Evolutionary conservation across 1,140 invertebrate species (phyloP), one percentile per base, ranked within the genome.

Genomic region (Sminthurides bifidus): DNA sequence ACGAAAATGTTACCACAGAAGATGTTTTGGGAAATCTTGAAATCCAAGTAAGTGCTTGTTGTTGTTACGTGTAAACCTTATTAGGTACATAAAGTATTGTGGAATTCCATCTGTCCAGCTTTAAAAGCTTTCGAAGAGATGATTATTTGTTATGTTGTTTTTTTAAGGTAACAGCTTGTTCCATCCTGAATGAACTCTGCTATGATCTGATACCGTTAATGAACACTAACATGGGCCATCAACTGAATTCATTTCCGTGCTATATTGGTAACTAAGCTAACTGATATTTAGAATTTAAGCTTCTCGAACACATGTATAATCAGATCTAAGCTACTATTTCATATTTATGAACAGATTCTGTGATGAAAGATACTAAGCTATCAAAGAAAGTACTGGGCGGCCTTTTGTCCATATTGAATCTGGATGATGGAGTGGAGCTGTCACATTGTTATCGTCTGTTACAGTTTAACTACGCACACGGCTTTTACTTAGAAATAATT

Each of bases 291-390:
- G 5, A 41, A 41, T 4, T n/a, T n/a, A n/a, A n/a, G n/a, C n/a
- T n/a, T n/a, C n/a, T n/a, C n/a, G n/a, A n/a, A n/a, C n/a, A n/a
- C n/a, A n/a, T n/a, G n/a, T n/a, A n/a, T n/a, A n/a, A n/a, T 41
- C n/a, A 41, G 38, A 8, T 41, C 17, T 41, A 41, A 17, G 6
- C n/a, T n/a, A n/a, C n/a, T 17, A 41, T 41, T 41, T 41, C 23
- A 6, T 41, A 41, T 41, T 41, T 41, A 4, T 23, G 24, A n/a
- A 8, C 30, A 49, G 46, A 49, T 33, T 29, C 46, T 31, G 46
- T 49, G 29, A 49, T 49, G 46, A 49, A 49, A 31, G 21, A 21
- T 49, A 49, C 46, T 3, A 49, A 49, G 21, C 24, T 49, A 3
- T 27, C 35, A n/a, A 49, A 49, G 17, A 49, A 21, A 31, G 23